These are phyloP conservation scores for Leucoraja erinaceus DNA, from an alignment of 2,113 vertebrate genomes.

Conservation along the genomic window DNA sequence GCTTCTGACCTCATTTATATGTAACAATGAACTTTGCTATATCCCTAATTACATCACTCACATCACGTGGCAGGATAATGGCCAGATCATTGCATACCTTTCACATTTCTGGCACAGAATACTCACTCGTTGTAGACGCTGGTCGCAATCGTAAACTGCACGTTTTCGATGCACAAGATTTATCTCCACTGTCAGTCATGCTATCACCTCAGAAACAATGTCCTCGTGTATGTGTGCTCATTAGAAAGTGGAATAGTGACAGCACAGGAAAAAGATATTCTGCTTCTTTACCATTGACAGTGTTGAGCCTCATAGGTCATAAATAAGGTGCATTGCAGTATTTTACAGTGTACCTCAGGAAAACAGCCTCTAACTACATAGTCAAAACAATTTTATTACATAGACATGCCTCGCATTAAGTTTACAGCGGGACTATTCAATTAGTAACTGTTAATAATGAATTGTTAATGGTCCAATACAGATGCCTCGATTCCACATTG, in stretches of 20 bases:
- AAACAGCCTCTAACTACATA: not conserved
- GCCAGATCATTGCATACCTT: not conserved
- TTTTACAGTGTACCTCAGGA: not conserved
- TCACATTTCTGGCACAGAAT: not conserved
- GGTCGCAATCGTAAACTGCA: not conserved
- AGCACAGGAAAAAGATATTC: not conserved
- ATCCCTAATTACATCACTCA: not conserved
- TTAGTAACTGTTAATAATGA: not conserved
- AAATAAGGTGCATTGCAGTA: constrained; percentile 7
- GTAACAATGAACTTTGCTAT: not conserved
- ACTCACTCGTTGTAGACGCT: not conserved
- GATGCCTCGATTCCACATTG: not conserved
- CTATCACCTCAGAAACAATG: not conserved
- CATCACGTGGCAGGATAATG: not conserved
- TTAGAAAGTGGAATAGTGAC: not conserved
- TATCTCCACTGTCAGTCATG: not conserved
- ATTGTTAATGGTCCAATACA: not conserved
- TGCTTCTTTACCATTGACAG: not conserved
- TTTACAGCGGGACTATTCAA: not conserved
- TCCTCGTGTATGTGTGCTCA: not conserved
- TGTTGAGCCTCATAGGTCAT: not conserved
- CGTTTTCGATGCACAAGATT: not conserved
- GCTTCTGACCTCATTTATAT: not conserved
- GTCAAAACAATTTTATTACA: not conserved
- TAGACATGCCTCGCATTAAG: not conserved